Base-by-base conservation (phyloP, 2,888 invertebrate species). In the Stenoptilia bipunctidactyla region DNA sequence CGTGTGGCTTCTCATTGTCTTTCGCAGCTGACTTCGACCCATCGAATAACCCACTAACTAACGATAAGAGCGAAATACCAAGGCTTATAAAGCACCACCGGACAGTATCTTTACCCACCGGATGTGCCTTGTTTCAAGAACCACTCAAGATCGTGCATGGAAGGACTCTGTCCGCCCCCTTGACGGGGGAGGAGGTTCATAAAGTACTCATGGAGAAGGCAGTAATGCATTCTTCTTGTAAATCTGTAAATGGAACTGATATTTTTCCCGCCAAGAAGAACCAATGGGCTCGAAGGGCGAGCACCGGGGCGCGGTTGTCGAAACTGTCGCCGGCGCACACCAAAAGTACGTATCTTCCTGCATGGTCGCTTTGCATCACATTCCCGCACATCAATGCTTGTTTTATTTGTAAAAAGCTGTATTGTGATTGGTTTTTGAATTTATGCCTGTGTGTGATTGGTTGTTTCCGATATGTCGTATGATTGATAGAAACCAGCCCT, bases 111-210 rank as follows among this genome's bases (percentile, higher is more conserved):
- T 56, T 82, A 44, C 82, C 82, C 37, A 62, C 67, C 45, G 80
- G 77, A 2, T 75, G 68, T 48, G 59, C 67, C 34, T 47, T 66
- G 38, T 72, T 66, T 60, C 67, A 64, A 56, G 79, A 76, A 47
- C 69, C 75, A 9, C 55, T 72, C 48, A 70, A 66, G 58, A 73
- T 82, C 36, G 64, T 62, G 48, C 90, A 91, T 72, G 89, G 88
- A 67, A 85, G 90, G 65, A 90, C 90, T 48, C 83, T 89, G 62
- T 90, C 90, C 58, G 88, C 90, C 62, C 90, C 90, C 45, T 67
- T 90, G 48, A 86, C 88, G 5, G 88, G 87, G 43, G 87, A 83
- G 46, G 83, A 84, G 52, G 63, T 73, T 41, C 70, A 72, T 42
- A 55, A 64, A 13, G 66, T 62, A 39, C 53, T 62, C n/a, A 51